phyloP scores from a whole-genome alignment of 2,113 vertebrate genomes.

The Pampusana beccarii region DNA sequence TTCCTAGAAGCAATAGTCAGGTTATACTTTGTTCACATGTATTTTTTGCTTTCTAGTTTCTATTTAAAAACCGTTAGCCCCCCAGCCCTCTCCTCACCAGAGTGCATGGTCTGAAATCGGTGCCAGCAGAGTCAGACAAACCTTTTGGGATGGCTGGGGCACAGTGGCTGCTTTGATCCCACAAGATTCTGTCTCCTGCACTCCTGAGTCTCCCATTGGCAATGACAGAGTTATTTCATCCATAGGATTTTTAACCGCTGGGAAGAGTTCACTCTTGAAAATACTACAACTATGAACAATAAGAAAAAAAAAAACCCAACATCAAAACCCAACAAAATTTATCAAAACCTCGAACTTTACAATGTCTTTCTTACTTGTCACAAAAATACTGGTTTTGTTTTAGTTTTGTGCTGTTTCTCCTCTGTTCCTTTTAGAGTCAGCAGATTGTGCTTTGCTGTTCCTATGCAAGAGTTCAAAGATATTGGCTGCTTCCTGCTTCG shows the following conservation, averaged over 20 bases:
- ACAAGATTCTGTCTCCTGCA: background rate
- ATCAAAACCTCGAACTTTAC: background rate
- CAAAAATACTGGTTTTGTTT: background rate
- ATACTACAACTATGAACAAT: background rate
- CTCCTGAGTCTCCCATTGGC: background rate
- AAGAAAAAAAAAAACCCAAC: background rate
- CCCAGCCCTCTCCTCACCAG: rapidly evolving
- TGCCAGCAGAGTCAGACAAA: background rate
- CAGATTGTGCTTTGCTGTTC: background rate
- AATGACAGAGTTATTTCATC: background rate
- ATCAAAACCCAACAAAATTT: no score
- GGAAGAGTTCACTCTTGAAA: background rate
- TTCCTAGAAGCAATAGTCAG: background rate
- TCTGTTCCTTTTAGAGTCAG: background rate
- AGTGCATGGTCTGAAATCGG: background rate
- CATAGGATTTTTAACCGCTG: background rate
- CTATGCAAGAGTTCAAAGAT: background rate
- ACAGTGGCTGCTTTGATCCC: background rate
- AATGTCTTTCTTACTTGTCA: background rate
- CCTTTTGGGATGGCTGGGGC: background rate
- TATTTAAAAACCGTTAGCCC: background rate
- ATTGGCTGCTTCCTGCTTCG: background rate
- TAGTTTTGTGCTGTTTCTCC: background rate
- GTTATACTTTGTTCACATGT: background rate
- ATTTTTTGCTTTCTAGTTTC: background rate